Conservation (phyloP, 2,113 vertebrate genomes). For the Poecile atricapillus region DNA sequence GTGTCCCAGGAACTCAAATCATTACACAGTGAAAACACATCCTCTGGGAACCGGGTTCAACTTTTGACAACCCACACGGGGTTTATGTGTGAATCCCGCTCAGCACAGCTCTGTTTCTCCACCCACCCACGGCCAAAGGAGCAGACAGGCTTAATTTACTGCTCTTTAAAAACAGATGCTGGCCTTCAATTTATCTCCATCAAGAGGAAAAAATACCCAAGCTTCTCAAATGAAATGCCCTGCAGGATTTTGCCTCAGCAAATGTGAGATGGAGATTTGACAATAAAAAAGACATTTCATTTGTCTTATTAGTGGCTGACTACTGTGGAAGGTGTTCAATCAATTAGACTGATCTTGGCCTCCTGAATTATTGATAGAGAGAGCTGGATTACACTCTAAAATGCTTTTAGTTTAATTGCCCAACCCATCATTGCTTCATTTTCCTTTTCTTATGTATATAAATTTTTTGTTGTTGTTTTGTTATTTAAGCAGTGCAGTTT, state of each 20-base stretch:
- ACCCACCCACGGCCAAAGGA: not conserved
- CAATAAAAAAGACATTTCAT: slow-evolving; percentile 66
- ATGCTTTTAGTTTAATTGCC: slow-evolving; percentile 90
- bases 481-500: not conserved
- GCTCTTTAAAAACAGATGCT: slow-evolving; percentile 69
- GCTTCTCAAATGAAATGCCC: slow-evolving; percentile 45
- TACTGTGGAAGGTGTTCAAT: slow-evolving; percentile 70
- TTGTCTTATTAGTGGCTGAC: slow-evolving; percentile 77
- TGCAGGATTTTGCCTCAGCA: slow-evolving; percentile 54
- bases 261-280: slow-evolving; percentile 59
- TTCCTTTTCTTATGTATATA: slow-evolving; percentile 32
- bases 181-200: slow-evolving; percentile 58
- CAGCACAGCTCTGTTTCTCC: not conserved
- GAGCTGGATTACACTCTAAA: slow-evolving; percentile 69
- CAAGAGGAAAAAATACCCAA: slow-evolving; percentile 41
- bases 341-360: slow-evolving; percentile 64
- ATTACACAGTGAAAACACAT: not conserved
- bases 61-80: not conserved
- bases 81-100: not conserved
- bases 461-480: slow-evolving; percentile 1
- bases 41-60: not conserved
- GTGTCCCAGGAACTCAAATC: not conserved
- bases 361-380: slow-evolving; percentile 69
- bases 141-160: slow-evolving; percentile 28
- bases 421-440: slow-evolving; percentile 71